These are phyloP conservation scores for Armadillidium nasatum DNA, from an alignment of 1,140 invertebrate species.

Conservation along the genomic window DNA sequence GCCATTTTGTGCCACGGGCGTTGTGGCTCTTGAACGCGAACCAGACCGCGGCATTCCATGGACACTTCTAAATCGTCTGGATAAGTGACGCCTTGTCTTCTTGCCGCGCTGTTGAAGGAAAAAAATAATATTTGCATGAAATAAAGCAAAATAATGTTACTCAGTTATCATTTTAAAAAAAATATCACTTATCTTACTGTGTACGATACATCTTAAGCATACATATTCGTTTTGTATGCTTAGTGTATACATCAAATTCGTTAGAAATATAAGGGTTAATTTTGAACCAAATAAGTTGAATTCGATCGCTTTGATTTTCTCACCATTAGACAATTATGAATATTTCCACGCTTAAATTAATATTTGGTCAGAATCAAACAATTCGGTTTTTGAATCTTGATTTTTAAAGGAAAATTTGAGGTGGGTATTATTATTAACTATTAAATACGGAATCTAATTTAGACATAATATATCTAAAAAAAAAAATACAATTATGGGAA, in stretches of 20 bases:
- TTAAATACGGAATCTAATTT: no score
- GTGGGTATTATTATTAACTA: no score
- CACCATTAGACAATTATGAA: no score
- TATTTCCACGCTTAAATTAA: no score
- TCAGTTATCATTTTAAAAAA: no score
- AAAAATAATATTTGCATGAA: no score
- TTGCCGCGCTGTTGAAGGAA: constrained; percentile 51
- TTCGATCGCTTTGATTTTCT: background rate
- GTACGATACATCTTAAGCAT: constrained; percentile 20
- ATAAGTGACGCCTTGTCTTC: constrained; percentile 51
- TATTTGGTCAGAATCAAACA: no score
- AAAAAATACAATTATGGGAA: no score
- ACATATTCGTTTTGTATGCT: background rate
- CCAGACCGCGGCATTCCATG: constrained; percentile 47
- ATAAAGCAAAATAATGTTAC: no score
- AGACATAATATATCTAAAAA: no score
- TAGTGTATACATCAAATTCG: background rate
- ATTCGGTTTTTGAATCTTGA: no score
- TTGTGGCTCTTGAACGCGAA: constrained; percentile 38
- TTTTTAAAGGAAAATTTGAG: no score
- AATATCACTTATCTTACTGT: constrained; percentile 34
- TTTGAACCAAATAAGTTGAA: background rate
- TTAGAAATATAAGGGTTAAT: background rate
- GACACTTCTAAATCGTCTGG: constrained; percentile 52
- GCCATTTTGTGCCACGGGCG: constrained; percentile 40